Evolutionary conservation across 2,888 invertebrate genomes (phyloP).

Genomic region (Thymelicus acteon): DNA sequence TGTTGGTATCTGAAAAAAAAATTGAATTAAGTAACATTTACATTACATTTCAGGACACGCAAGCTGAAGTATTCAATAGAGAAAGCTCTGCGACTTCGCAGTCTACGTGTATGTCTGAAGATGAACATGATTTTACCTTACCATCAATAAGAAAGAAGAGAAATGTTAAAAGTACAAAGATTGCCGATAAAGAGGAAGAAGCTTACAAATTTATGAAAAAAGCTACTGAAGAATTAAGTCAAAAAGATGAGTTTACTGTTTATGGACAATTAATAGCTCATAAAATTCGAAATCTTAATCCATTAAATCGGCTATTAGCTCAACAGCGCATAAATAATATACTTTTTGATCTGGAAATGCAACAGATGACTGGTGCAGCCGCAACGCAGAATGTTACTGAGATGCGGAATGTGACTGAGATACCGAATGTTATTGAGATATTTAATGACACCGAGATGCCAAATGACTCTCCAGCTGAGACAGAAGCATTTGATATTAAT

Average conservation of each 20-base stretch:
- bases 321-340: too few species aligned
- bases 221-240: conserved; percentile 31
- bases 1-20: conserved; percentile 33
- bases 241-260: conserved; percentile 39
- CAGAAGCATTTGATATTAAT: not conserved
- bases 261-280: conserved; percentile 42
- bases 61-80: too few species aligned
- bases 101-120: too few species aligned
- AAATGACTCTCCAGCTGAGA: not conserved
- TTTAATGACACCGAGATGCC: conserved; percentile 26
- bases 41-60: too few species aligned
- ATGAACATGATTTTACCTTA: conserved; percentile 22
- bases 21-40: not conserved
- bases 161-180: conserved; percentile 27
- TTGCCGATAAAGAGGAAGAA: conserved; percentile 33
- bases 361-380: conserved; percentile 33
- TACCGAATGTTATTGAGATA: conserved; percentile 34
- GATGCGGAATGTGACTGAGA: conserved; percentile 34
- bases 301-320: too few species aligned
- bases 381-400: conserved; percentile 36
- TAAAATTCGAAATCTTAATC: conserved; percentile 39
- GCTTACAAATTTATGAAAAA: conserved; percentile 35
- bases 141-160: conserved; percentile 39
- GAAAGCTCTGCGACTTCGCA: too few species aligned
- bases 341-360: conserved; percentile 35